Evolutionary conservation across 2,797 vertebrate genomes (phyloP).

Genomic region (Luscinia luscinia): DNA sequence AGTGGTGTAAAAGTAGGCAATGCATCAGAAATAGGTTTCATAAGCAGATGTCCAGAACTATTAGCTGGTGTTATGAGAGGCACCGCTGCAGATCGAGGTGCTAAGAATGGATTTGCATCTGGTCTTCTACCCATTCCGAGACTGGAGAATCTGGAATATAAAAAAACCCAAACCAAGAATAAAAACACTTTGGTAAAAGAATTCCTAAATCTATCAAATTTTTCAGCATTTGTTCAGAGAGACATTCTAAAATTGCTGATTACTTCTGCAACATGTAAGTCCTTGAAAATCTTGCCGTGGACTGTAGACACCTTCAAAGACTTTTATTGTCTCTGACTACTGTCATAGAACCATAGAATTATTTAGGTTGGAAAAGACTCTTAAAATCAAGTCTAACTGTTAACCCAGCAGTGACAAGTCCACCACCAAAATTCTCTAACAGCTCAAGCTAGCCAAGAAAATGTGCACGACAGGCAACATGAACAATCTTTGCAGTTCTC

Average conservation of each 20-base stretch:
- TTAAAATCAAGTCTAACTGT: neutral
- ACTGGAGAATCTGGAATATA: constrained; percentile 69
- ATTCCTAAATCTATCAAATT: neutral
- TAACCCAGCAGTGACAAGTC: neutral
- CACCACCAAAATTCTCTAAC: neutral
- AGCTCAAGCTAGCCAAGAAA: neutral
- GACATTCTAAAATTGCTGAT: neutral
- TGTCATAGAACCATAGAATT: neutral
- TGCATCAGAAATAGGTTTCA: constrained; percentile 93
- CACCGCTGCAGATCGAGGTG: constrained; percentile 92
- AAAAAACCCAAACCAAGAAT: neutral
- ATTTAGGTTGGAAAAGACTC: neutral
- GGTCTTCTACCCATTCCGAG: constrained; percentile 72
- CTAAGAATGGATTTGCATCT: constrained; percentile 90
- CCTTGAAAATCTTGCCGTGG: neutral
- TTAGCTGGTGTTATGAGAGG: constrained; percentile 83
- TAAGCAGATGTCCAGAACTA: constrained; percentile 88
- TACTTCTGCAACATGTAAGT: neutral
- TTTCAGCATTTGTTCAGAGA: neutral
- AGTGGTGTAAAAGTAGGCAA: constrained; percentile 94
- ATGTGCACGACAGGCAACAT: neutral
- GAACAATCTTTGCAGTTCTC: neutral
- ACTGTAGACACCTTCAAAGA: neutral
- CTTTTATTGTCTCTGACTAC: neutral
- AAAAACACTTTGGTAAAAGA: neutral